Base-by-base conservation (phyloP, 2,113 vertebrate species). In the Strix aluco region DNA sequence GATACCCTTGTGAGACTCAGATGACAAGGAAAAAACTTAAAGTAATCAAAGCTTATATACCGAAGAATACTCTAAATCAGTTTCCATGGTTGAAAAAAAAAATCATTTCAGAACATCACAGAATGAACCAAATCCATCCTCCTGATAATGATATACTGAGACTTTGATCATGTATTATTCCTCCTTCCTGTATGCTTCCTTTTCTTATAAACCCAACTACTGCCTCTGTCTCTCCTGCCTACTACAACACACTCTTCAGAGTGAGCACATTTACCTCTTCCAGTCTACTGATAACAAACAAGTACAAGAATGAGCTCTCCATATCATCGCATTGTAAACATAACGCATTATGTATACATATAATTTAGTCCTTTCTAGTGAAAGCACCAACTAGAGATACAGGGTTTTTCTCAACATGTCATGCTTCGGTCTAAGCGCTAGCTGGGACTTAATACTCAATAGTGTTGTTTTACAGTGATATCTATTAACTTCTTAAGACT, bases 281-380 rank as follows among this genome's bases (percentile, higher is more conserved):
- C 19, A 74, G 15, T 32, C 32, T 78, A 32, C 0, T 27, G 27
- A 40, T 38, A 70, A 52, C 57, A 21, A 92, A 74, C 5, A 4
- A 2, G 0, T 2, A 71, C 42, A 67, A 85, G 36, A 77, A 69
- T 8, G 11, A 86, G 7, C 30, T 65, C 36, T 40, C 30, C 52
- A 0, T 18, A 65, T 18, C 36, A 49, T 0, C 17, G 20, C 25
- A 40, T 6, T 54, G 25, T 36, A 46, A 26, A n/a, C 9, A 63
- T 8, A 57, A 78, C 9, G 18, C 10, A 46, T 26, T 59, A 49
- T 1, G 8, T 11, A 62, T 13, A 62, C 4, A 21, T 4, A 1
- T 4, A 29, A 87, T 57, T 47, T 14, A n/a, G 27, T 27, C 71
- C n/a, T n/a, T 81, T 75, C 52, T 84, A 81, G 36, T 67, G 40